A percentile compares a stretch with the other conserved stretches of the same genome.
These are phyloP conservation scores for Zonitis immaculata DNA, from an alignment of 2,888 invertebrate species.

Conservation along the genomic window DNA sequence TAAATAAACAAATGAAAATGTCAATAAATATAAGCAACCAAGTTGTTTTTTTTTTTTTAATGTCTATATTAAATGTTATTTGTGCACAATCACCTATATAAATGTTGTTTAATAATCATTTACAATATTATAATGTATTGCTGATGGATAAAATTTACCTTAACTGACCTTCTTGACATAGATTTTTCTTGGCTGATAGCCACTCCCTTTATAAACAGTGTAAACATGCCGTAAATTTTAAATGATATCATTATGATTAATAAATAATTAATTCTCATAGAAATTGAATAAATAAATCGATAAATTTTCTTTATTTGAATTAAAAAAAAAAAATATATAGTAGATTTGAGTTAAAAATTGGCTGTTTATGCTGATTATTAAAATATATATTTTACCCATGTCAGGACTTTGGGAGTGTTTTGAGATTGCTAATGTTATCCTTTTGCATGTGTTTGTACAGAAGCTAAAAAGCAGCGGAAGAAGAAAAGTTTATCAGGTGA, in stretches of 20 bases:
- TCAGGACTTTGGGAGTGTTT: slow-evolving; percentile 50
- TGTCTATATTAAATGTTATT: slow-evolving; percentile 34
- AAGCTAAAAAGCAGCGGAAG: slow-evolving; percentile 94
- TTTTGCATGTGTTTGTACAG: slow-evolving; percentile 61
- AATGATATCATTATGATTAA: background rate
- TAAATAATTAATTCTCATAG: background rate
- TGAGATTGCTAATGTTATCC: slow-evolving; percentile 52
- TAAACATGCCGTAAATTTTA: slow-evolving; percentile 4
- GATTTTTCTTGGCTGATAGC: slow-evolving; percentile 15
- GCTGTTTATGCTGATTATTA: background rate
- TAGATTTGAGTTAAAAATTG: background rate
- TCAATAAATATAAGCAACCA: background rate
- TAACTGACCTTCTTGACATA: slow-evolving; percentile 13
- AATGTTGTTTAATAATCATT: slow-evolving; percentile 34
- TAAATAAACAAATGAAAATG: background rate
- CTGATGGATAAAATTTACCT: slow-evolving; percentile 15
- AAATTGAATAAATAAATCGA: background rate
- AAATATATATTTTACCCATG: slow-evolving; percentile 44
- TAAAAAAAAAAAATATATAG: background rate
- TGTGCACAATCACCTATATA: slow-evolving; percentile 38
- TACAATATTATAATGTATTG: slow-evolving; percentile 17
- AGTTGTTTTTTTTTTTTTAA: no score
- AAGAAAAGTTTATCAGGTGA: slow-evolving; percentile 90
- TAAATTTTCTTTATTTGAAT: background rate
- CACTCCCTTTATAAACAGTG: slow-evolving; percentile 7